Base-by-base conservation (phyloP, 2,888 invertebrate genomes). In the Hyles lineata region DNA sequence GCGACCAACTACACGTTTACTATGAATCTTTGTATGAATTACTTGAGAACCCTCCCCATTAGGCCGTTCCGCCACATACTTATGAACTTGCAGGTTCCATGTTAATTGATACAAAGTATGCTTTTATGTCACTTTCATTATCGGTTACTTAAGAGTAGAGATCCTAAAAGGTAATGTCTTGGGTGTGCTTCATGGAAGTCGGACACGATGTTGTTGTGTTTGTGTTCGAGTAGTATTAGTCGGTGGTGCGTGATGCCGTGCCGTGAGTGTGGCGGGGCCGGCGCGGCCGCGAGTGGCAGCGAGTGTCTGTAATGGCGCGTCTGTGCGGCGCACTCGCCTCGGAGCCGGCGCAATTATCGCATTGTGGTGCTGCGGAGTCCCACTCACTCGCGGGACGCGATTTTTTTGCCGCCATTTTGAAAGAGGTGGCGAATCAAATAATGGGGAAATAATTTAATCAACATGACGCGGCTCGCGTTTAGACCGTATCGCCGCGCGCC, bases 381-480 rank as follows among this genome's bases (percentile, higher is more conserved):
- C 76, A 75, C 75, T 81, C 80, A 79, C 75, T 80, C 81, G 77
- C 76, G 79, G 74, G 76, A 72, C 80, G 79, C 76, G 76, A 82
- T 83, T 88, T 87, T 86, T 88, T 87, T 86, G 89, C 87, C 90
- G 94, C 94, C 94, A 94, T 94, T 88, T 93, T 94, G 93, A 90
- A 92, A 92, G 87, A 92, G 93, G 93, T 93, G 92, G 92, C 85
- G 92, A 93, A 92, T 93, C 91, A 90, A 92, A 93, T 93, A 92
- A 93, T 92, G 90, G 90, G 85, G 90, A 93, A 92, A 92, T 93
- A 92, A 94, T 93, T 92, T 90, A 93, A 94, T 93, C 89, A 91
- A 81, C 83, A 77, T 74, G 76, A 76, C 76, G 75, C 78, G 82
- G 76, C 70, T 70, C 9, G 75, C 72, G 79, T 85, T 82, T 90